A percentile compares a stretch with the other conserved stretches of the same genome.
phyloP scores from a whole-genome alignment of 1,140 invertebrate species.

The Solen grandis region DNA sequence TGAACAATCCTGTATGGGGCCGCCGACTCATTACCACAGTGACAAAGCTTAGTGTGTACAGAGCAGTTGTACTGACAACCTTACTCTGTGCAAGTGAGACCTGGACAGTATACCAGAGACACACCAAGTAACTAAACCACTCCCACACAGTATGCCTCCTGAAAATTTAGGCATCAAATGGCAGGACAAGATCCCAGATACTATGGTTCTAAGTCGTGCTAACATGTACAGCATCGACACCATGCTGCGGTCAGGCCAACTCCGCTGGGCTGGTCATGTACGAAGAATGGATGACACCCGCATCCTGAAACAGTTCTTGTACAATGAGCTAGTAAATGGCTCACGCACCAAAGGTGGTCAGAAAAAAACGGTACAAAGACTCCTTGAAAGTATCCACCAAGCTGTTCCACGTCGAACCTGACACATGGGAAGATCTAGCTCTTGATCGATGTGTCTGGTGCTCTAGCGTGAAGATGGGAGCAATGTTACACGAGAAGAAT shows the following conservation, averaged over 20 bases:
- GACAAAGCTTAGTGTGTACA: conserved; percentile 1
- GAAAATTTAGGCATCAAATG: conserved; percentile 39
- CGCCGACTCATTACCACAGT: not conserved
- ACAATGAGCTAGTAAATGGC: not conserved
- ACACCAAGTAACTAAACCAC: conserved; percentile 5
- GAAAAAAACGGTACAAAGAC: conserved; percentile 14
- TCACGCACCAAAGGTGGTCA: not conserved
- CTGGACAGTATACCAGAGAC: not conserved
- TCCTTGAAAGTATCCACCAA: not conserved
- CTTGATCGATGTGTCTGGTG: not conserved
- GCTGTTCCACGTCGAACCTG: too few relatives aligned
- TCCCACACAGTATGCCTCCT: conserved; percentile 40
- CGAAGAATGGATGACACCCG: conserved; percentile 5
- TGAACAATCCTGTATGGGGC: too few relatives aligned
- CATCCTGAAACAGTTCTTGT: conserved; percentile 23
- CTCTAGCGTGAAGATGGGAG: not conserved
- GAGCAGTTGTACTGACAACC: not conserved
- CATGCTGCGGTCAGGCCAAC: conserved; percentile 11
- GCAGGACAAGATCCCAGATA: too few relatives aligned
- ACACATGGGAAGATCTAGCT: too few relatives aligned
- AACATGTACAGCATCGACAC: too few relatives aligned
- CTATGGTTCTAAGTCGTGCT: too few relatives aligned
- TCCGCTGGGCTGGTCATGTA: conserved; percentile 52
- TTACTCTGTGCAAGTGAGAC: not conserved
- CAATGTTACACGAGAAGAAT: not conserved